phyloP scores from a whole-genome alignment of 2,888 invertebrate genomes.

The Phyto melanocephala region DNA sequence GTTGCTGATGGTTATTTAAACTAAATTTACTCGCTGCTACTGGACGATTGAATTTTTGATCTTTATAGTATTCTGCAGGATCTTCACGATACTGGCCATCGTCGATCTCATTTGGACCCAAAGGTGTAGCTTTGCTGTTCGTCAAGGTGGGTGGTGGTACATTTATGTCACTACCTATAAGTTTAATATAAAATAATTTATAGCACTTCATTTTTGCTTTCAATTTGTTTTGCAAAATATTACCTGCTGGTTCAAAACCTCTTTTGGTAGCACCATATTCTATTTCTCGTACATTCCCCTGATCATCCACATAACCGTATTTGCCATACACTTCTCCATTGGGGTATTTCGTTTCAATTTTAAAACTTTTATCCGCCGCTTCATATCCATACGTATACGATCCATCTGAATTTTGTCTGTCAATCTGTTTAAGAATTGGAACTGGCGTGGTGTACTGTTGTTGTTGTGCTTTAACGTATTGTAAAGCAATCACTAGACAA shows the following conservation, averaged over 20 bases:
- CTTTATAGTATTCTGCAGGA: slow-evolving; percentile 87
- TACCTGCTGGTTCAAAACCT: slow-evolving; percentile 90
- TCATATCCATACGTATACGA: slow-evolving; percentile 94
- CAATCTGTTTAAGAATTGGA: slow-evolving; percentile 90
- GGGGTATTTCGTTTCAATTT: slow-evolving; percentile 91
- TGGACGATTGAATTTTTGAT: slow-evolving; percentile 81
- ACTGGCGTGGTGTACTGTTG: slow-evolving; percentile 86
- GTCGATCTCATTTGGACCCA: slow-evolving; percentile 83
- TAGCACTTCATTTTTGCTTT: neutral
- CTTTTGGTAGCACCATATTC: slow-evolving; percentile 91
- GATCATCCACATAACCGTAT: slow-evolving; percentile 92
- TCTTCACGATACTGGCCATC: slow-evolving; percentile 93
- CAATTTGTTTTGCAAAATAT: slow-evolving; percentile 27
- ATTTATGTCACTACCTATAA: slow-evolving; percentile 83
- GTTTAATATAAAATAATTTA: neutral
- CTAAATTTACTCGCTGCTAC: slow-evolving; percentile 76
- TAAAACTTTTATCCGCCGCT: slow-evolving; percentile 91
- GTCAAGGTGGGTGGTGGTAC: slow-evolving; percentile 89
- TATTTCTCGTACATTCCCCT: slow-evolving; percentile 86
- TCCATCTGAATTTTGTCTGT: slow-evolving; percentile 91
- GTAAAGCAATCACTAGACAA: slow-evolving; percentile 64
- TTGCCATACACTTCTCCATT: slow-evolving; percentile 92
- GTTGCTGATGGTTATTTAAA: slow-evolving; percentile 72
- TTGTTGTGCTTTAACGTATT: slow-evolving; percentile 70
- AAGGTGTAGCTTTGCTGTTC: slow-evolving; percentile 80